Base-by-base conservation (phyloP, 2,113 vertebrate genomes). In the Hippocampus abdominalis region DNA sequence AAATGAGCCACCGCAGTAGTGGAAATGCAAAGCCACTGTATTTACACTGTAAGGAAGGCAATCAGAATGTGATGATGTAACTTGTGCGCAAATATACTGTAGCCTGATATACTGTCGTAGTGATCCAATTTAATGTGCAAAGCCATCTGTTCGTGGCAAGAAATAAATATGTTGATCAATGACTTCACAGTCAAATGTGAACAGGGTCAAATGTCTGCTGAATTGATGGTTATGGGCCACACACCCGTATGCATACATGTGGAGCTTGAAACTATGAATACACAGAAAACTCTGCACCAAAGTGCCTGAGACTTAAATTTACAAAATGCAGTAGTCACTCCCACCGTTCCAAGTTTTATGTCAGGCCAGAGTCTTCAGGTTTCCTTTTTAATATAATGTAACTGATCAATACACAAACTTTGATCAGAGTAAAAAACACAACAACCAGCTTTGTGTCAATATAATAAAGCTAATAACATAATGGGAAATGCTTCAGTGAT, bases 1-100 rank as follows among this genome's bases (percentile, higher is more conserved):
- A 39, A 77, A 59, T 46, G 70, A 71, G 78, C 40, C 29, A 29
- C 2, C 40, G 40, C n/a, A 64, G 44, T n/a, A 4, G 69, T 46
- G 71, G 64, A 78, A 80, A 75, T 49, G 57, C 69, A 76, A 84
- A 87, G 82, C 86, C 81, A 83, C 74, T 74, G 72, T 64, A 60
- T 21, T 72, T 40, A 3, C 64, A 74, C 51, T 59, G 69, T 25
- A 68, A 11, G 76, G n/a, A 66, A 7, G 57, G 29, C 56, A 27
- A 36, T 39, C 53, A 12, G 63, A 73, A 71, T 74, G 56, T 69
- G 59, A 76, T 59, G 51, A 53, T 57, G 81, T 72, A 66, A 84
- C 70, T 79, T 68, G 57, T 83, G 64, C 51, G 62, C 59, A 8
- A 49, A 48, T 44, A 36, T 25, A 59, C 16, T 18, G 8, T 23